A percentile compares a stretch with the other conserved stretches of the same genome.
These are phyloP conservation scores for Marmota monax DNA, from an alignment of 2,113 vertebrate species.

Conservation along the genomic window DNA sequence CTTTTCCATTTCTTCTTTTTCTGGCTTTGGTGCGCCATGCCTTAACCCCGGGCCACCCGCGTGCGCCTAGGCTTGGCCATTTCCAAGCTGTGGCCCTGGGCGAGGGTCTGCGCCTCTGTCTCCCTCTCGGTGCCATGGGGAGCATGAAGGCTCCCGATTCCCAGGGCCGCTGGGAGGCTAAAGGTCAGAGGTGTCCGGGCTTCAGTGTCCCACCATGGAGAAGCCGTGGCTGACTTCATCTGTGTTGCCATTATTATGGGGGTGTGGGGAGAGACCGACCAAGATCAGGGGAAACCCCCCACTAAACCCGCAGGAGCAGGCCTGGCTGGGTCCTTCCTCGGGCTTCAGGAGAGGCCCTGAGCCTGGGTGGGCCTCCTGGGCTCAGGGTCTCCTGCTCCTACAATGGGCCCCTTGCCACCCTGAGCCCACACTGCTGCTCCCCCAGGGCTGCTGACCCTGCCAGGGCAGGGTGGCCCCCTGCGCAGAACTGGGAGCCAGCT, in stretches of 20 bases:
- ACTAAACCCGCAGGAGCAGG: neutral
- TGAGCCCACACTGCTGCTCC: too few relatives aligned
- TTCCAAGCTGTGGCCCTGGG: neutral
- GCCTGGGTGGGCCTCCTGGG: neutral
- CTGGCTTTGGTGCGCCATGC: too few relatives aligned
- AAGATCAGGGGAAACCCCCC: neutral
- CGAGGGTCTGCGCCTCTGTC: neutral
- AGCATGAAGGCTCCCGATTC: neutral
- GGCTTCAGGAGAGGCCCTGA: neutral
- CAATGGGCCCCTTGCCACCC: too few relatives aligned
- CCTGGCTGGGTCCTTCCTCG: neutral
- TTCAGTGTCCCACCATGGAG: accelerated
- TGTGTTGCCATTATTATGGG: neutral
- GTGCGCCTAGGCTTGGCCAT: too few relatives aligned
- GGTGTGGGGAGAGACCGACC: neutral
- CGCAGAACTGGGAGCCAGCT: neutral
- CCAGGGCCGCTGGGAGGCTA: neutral
- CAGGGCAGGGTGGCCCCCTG: too few relatives aligned
- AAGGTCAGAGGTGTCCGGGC: neutral
- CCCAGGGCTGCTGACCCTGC: neutral
- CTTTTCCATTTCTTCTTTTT: too few relatives aligned
- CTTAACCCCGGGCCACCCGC: too few relatives aligned
- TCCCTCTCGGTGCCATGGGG: neutral
- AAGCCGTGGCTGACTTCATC: neutral
- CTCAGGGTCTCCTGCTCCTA: neutral